Conservation (phyloP, 2,888 invertebrate species). For the Hermaeophaga mercurialis region DNA sequence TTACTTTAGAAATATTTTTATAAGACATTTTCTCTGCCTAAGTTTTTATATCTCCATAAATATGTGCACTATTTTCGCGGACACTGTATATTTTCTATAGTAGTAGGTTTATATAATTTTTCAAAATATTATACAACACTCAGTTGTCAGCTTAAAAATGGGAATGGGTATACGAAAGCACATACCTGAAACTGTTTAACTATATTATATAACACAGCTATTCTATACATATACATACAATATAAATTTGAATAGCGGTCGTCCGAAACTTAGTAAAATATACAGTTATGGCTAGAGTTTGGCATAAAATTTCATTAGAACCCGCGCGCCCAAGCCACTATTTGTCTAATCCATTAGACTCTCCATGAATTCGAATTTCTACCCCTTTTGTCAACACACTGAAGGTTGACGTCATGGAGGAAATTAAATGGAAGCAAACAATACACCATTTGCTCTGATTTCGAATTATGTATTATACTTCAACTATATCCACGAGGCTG, state of each 20-base stretch:
- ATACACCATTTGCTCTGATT: slow-evolving; percentile 20
- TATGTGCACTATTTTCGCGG: no score
- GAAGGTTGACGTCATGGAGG: slow-evolving; percentile 20
- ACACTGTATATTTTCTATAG: no score
- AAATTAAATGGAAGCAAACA: slow-evolving; percentile 21
- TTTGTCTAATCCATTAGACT: slow-evolving; percentile 29
- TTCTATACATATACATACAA: not conserved
- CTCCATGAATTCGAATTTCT: slow-evolving; percentile 29
- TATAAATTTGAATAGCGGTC: not conserved
- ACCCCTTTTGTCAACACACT: slow-evolving; percentile 24
- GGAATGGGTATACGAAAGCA: no score
- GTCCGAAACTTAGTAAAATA: slow-evolving; percentile 16
- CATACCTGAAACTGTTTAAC: no score
- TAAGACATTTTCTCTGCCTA: no score
- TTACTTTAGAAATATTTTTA: no score
- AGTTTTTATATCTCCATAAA: no score
- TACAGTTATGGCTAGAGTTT: slow-evolving; percentile 21
- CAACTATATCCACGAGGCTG: no score
- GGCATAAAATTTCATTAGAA: slow-evolving; percentile 31
- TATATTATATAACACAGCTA: not conserved
- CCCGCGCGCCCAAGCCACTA: slow-evolving; percentile 19
- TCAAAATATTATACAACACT: no score
- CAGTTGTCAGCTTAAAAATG: no score
- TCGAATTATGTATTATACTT: no score
- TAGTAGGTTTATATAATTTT: no score